Evolutionary conservation across 2,888 invertebrate species (phyloP), one percentile per base, ranked within the genome.

Genomic region (Stratiomys singularior): DNA sequence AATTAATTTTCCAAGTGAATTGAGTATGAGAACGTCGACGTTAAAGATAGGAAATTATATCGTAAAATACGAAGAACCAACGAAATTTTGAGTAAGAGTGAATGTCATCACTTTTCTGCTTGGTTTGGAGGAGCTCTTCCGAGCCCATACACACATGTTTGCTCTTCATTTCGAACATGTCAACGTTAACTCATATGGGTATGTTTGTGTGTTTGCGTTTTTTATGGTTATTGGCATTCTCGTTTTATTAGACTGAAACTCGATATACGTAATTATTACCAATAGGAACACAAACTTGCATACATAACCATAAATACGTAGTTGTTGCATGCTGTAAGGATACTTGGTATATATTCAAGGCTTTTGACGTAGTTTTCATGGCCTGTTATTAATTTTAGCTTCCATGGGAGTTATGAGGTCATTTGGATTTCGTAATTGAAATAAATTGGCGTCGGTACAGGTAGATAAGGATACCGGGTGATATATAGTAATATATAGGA

Each of bases 1-100:
- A 74, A 74, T 74, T 74, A 74, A 74, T 74, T 74, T 58, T 74
- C 74, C 58, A 60, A 74, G 18, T 74, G 74, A 74, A 30, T 58
- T 13, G 74, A 58, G 56, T 56, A 72, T 23, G 52, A 74, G 58
- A 58, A 37, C 30, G 74, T 58, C 15, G 56, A 56, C 28, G 18
- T 56, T 18, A 28, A 13, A 30, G 30, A 46, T 27, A 30, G 11
- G 18, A 11, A 72, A 58, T 56, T 56, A 72, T 52, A n/a, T 72
- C 58, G 72, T 72, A 72, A 58, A 72, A 67, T 27, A 67, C 28
- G 27, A 67, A 44, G 5, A 23, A 15, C 52, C 7, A 52, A 18
- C 52, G 15, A 52, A 52, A 52, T 18, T 52, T 37, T 37, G 52
- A 18, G 52, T n/a, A 25, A 25, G n/a, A 21, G 7, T 60, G 23